Percentiles rank a stretch among this genome's conserved stretches.
Conservation (phyloP, 2,888 invertebrate species). For the Fragum fragum region DNA sequence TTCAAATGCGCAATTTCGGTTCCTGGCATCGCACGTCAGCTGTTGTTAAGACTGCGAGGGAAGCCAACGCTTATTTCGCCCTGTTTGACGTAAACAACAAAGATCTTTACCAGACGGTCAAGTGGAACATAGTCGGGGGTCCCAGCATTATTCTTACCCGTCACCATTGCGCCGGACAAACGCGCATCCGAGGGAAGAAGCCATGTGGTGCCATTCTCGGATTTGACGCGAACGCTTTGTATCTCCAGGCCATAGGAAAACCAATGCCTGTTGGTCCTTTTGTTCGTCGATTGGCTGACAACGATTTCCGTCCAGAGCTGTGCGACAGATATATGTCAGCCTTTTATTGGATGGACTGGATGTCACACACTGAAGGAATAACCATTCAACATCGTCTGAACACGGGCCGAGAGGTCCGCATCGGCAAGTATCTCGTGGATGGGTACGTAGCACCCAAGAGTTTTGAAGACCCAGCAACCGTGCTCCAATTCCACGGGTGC, state of each 20-base stretch:
- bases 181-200: constrained; percentile 43
- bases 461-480: constrained; percentile 16
- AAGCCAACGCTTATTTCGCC: constrained; percentile 49
- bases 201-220: constrained; percentile 46
- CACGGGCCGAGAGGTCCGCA: constrained; percentile 30
- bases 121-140: constrained; percentile 56
- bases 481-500: constrained; percentile 58
- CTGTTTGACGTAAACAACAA: constrained; percentile 43
- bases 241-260: constrained; percentile 53
- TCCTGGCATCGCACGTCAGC: constrained; percentile 53
- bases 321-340: constrained; percentile 45
- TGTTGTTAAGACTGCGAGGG: constrained; percentile 28
- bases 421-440: constrained; percentile 51
- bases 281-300: constrained; percentile 40
- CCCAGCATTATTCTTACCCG: too few species aligned
- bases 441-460: constrained; percentile 30
- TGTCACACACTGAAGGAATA: constrained; percentile 15
- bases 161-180: too few species aligned
- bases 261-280: constrained; percentile 60
- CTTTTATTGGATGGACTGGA: constrained; percentile 57
- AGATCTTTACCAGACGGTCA: constrained; percentile 59
- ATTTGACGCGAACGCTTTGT: constrained; percentile 64
- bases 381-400: constrained; percentile 42
- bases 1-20: constrained; percentile 65
- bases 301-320: constrained; percentile 52